Evolutionary conservation across 1,140 invertebrate genomes (phyloP).

Genomic region (Branchinecta lynchi): DNA sequence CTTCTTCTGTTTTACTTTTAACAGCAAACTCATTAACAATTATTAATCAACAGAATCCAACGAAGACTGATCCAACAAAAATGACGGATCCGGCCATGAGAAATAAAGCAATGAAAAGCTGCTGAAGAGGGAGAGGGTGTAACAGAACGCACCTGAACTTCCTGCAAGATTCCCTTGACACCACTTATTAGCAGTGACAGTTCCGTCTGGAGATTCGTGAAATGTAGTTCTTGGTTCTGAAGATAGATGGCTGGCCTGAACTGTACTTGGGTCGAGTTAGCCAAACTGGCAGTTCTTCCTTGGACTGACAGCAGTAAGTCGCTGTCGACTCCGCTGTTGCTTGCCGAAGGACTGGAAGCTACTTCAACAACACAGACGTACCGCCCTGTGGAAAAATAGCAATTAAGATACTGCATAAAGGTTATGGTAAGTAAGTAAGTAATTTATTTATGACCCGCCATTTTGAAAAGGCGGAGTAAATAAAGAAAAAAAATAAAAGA

Average conservation of each 20-base stretch:
- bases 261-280: conserved; percentile 8
- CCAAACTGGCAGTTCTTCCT: conserved; percentile 5
- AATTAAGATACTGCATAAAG: no score
- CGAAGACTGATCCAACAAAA: no score
- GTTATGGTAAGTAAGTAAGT: no score
- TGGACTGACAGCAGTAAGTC: conserved; percentile 17
- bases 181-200: conserved; percentile 14
- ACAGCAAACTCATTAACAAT: no score
- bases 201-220: conserved; percentile 16
- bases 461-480: no score
- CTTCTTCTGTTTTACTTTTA: no score
- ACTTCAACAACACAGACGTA: conserved; percentile 19
- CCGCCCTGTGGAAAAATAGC: neutral
- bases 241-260: conserved; percentile 19
- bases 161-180: neutral
- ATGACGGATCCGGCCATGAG: no score
- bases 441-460: no score
- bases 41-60: no score
- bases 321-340: conserved; percentile 11
- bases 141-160: neutral
- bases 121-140: no score
- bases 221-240: conserved; percentile 18
- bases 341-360: neutral
- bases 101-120: no score
- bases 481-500: no score